Evolutionary conservation across 2,888 invertebrate genomes (phyloP).

Genomic region (Germaria angustata): DNA sequence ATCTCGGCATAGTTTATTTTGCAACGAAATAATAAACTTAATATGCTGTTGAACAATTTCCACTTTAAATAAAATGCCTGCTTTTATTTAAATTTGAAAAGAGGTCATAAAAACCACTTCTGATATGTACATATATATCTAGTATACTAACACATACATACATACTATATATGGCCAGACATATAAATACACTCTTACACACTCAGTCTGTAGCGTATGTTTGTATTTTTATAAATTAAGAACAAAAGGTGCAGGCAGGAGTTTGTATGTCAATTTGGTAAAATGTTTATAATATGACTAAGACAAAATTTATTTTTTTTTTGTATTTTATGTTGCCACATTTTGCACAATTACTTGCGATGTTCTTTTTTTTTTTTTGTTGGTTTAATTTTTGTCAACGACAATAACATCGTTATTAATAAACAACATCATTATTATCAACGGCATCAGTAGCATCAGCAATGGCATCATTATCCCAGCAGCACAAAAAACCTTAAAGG

Average conservation of each 20-base stretch:
- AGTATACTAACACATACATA: neutral
- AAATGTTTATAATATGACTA: constrained; percentile 52
- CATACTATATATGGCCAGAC: too few relatives aligned
- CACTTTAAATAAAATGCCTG: constrained; percentile 1
- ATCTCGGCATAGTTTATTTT: neutral
- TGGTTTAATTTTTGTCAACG: constrained; percentile 35
- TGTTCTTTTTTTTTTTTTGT: neutral
- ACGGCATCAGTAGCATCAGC: neutral
- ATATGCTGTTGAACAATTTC: neutral
- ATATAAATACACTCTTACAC: neutral
- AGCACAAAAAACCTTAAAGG: neutral
- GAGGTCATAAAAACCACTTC: neutral
- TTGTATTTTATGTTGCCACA: constrained; percentile 12
- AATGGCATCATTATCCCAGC: constrained; percentile 20
- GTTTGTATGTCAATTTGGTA: constrained; percentile 12
- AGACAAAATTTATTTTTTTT: constrained; percentile 35
- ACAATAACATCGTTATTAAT: constrained; percentile 54
- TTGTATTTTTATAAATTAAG: neutral
- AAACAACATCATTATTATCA: constrained; percentile 37
- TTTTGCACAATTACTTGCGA: constrained; percentile 30
- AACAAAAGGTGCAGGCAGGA: neutral
- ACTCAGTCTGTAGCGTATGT: neutral
- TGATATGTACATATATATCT: neutral
- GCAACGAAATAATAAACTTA: constrained; percentile 12
- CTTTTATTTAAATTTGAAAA: neutral